phyloP scores from a whole-genome alignment of 2,113 vertebrate species.

The Percina caprodes region DNA sequence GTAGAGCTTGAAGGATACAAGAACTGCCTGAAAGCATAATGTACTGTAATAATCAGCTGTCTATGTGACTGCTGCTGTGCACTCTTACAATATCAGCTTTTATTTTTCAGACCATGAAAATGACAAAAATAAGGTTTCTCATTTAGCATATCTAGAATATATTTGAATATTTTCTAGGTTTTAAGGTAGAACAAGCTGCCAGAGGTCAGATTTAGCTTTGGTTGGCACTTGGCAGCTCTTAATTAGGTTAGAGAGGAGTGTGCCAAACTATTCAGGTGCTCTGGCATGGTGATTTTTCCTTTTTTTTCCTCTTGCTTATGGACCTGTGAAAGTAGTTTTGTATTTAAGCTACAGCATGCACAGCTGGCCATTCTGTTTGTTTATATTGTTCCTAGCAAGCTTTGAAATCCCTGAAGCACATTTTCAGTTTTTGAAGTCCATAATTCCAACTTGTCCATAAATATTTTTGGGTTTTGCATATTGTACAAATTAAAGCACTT shows the following conservation, averaged over 20 bases:
- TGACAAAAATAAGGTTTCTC: constrained; percentile 25
- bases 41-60: neutral
- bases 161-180: constrained; percentile 53
- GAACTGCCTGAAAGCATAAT: neutral
- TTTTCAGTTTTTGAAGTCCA: constrained; percentile 31
- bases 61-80: constrained; percentile 10
- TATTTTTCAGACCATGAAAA: constrained; percentile 37
- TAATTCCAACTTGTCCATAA: constrained; percentile 44
- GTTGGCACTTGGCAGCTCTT: constrained; percentile 49
- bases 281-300: constrained; percentile 1
- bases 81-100: constrained; percentile 14
- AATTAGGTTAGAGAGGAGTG: constrained; percentile 45
- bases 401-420: constrained; percentile 44
- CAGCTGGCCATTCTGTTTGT: constrained; percentile 45
- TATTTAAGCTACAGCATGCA: constrained; percentile 28
- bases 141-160: constrained; percentile 33
- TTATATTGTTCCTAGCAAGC: constrained; percentile 41
- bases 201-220: constrained; percentile 53
- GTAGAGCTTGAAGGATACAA: neutral
- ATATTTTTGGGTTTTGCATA: constrained; percentile 59
- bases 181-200: constrained; percentile 46
- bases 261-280: constrained; percentile 45
- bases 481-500: constrained; percentile 50
- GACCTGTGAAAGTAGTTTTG: constrained; percentile 34
- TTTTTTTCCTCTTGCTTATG: constrained; percentile 11